Evolutionary conservation across 2,797 vertebrate genomes (phyloP).

Genomic region (Protosalanx chinensis): DNA sequence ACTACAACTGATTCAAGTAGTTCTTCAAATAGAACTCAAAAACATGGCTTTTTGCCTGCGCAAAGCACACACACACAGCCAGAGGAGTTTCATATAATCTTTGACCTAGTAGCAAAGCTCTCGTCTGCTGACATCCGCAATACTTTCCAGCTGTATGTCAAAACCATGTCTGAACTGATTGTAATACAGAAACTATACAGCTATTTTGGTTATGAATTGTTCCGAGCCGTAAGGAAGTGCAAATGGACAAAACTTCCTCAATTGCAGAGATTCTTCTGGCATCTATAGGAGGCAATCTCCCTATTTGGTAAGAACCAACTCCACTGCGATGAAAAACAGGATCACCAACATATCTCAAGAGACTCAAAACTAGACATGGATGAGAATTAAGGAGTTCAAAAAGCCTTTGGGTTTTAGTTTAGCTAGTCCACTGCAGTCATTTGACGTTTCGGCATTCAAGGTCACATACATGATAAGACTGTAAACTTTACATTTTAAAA

Average conservation of each 20-base stretch:
- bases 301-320: slow-evolving; percentile 35
- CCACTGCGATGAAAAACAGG: not conserved
- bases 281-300: slow-evolving; percentile 5
- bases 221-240: slow-evolving; percentile 18
- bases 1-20: not conserved
- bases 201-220: slow-evolving; percentile 4
- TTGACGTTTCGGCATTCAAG: no score
- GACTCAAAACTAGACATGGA: not conserved
- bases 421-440: no score
- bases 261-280: slow-evolving; percentile 17
- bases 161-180: not conserved
- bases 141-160: not conserved
- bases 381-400: not conserved
- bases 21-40: not conserved
- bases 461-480: no score
- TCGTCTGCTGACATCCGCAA: not conserved
- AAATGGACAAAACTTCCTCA: slow-evolving; percentile 25
- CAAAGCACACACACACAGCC: not conserved
- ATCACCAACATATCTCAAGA: not conserved
- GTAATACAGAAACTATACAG: slow-evolving; percentile 13
- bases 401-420: not conserved
- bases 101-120: not conserved
- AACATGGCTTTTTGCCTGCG: not conserved
- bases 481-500: no score
- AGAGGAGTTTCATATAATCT: not conserved